Evolutionary conservation across 2,113 vertebrate species (phyloP).

Genomic region (Loxodonta africana): DNA sequence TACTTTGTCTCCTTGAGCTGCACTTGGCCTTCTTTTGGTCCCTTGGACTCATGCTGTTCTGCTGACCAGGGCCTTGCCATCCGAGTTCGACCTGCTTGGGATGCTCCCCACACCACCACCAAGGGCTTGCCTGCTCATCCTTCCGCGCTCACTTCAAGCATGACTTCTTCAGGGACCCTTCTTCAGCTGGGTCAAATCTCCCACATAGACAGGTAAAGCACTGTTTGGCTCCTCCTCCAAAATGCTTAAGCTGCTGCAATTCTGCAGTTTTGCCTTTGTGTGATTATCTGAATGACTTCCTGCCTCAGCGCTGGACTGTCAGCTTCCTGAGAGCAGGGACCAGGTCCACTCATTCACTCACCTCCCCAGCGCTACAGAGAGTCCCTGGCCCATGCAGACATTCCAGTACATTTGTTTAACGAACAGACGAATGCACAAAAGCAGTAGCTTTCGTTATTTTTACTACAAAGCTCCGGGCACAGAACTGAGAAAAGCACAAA

Average conservation of each 20-base stretch:
- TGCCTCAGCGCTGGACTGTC: too few species aligned
- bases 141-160: not conserved
- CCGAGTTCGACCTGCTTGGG: accelerated
- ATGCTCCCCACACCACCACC: not conserved
- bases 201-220: not conserved
- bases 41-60: not conserved
- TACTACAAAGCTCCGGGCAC: not conserved
- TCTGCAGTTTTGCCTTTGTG: not conserved
- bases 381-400: not conserved
- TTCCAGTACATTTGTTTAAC: not conserved
- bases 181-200: not conserved
- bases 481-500: conserved; percentile 23
- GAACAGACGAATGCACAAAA: not conserved
- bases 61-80: accelerated
- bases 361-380: not conserved
- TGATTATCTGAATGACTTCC: not conserved
- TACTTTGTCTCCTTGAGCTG: not conserved
- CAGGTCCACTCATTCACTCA: accelerated
- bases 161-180: not conserved
- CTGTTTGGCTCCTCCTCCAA: accelerated
- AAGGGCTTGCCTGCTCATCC: not conserved
- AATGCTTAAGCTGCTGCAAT: accelerated
- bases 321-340: not conserved
- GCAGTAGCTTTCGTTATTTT: not conserved
- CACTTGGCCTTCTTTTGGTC: not conserved